Evolutionary conservation across 2,888 invertebrate genomes (phyloP).

Genomic region (Miltochrista miniata): DNA sequence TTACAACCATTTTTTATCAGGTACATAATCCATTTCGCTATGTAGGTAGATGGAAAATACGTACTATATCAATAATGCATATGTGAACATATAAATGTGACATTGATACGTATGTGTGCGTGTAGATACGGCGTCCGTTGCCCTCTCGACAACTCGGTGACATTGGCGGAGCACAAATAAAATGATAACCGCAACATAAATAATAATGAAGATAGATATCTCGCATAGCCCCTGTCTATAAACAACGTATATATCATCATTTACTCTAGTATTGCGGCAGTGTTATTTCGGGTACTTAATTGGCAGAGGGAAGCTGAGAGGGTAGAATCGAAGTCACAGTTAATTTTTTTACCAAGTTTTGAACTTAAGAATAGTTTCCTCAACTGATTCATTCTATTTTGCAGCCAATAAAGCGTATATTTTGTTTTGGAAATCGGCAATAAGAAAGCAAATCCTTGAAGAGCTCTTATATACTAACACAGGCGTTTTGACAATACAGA

Average conservation of each 20-base stretch:
- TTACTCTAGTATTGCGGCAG: slow-evolving; percentile 18
- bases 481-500: too few species aligned
- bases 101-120: slow-evolving; percentile 54
- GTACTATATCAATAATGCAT: slow-evolving; percentile 37
- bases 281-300: not conserved
- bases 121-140: slow-evolving; percentile 78
- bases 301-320: not conserved
- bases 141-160: slow-evolving; percentile 79
- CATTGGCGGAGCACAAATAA: slow-evolving; percentile 80
- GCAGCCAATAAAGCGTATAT: too few species aligned
- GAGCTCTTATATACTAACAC: too few species aligned
- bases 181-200: slow-evolving; percentile 72
- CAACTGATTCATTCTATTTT: too few species aligned
- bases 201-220: slow-evolving; percentile 58
- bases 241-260: slow-evolving; percentile 45
- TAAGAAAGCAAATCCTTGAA: too few species aligned
- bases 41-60: slow-evolving; percentile 53
- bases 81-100: slow-evolving; percentile 46
- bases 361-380: too few species aligned
- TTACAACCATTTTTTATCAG: slow-evolving; percentile 67
- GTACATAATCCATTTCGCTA: slow-evolving; percentile 57
- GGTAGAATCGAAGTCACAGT: too few species aligned
- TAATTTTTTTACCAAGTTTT: too few species aligned
- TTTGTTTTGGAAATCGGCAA: too few species aligned
- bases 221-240: slow-evolving; percentile 41